These are phyloP conservation scores for Pogonus chalceus DNA, from an alignment of 1,140 invertebrate genomes.

Conservation along the genomic window DNA sequence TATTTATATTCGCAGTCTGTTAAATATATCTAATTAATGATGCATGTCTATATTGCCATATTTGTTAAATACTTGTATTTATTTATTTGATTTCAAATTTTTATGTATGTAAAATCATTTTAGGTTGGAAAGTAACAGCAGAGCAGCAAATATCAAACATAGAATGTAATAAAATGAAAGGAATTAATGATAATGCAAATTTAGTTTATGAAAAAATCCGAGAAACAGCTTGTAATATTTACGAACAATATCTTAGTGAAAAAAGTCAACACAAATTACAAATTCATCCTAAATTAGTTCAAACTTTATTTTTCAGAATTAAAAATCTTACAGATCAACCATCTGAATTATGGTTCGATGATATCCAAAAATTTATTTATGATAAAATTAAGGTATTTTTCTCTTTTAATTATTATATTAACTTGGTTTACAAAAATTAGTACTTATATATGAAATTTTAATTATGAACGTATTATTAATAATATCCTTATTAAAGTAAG, in stretches of 20 bases:
- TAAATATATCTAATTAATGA: no score
- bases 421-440: no score
- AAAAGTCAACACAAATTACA: conserved; percentile 56
- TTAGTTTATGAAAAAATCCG: conserved; percentile 50
- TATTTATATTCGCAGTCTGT: no score
- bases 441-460: conserved; percentile 29
- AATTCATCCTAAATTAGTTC: conserved; percentile 54
- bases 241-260: conserved; percentile 73
- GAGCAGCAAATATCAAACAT: conserved; percentile 63
- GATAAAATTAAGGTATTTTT: conserved; percentile 49
- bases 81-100: conserved; percentile 1
- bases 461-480: neutral
- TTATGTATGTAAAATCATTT: conserved; percentile 14
- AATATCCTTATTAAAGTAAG: neutral
- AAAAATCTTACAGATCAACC: conserved; percentile 45
- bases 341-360: conserved; percentile 74
- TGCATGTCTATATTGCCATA: no score
- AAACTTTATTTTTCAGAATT: conserved; percentile 53
- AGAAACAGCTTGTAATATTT: conserved; percentile 68
- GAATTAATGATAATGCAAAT: conserved; percentile 34
- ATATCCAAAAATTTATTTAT: conserved; percentile 61
- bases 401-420: conserved; percentile 9
- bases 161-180: conserved; percentile 41
- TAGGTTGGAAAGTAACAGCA: conserved; percentile 66
- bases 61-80: no score